These are phyloP conservation scores for Psettodes erumei DNA, from an alignment of 2,113 vertebrate species.

Conservation along the genomic window DNA sequence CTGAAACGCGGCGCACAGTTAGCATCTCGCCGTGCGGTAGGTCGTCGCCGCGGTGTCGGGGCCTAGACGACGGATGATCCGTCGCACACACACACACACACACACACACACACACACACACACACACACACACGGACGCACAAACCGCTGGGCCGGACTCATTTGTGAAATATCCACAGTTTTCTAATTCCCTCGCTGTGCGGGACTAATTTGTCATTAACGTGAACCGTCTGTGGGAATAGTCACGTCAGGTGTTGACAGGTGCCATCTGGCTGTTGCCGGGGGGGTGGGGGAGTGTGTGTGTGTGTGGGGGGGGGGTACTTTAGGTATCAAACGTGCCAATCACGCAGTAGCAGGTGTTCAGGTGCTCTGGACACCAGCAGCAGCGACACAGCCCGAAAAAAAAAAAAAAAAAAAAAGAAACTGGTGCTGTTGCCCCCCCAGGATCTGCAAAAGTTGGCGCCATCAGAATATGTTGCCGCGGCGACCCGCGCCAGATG, in stretches of 20 bases:
- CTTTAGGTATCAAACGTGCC: constrained; percentile 31
- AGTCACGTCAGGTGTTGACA: constrained; percentile 10
- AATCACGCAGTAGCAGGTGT: constrained; percentile 23
- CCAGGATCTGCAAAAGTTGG: constrained; percentile 8
- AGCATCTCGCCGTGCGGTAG: too few relatives aligned
- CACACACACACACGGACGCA: too few relatives aligned
- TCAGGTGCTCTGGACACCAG: constrained; percentile 34
- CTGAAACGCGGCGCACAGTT: too few relatives aligned
- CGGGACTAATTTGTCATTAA: neutral
- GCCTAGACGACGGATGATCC: too few relatives aligned
- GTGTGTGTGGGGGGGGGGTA: too few relatives aligned
- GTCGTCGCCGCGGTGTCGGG: too few relatives aligned
- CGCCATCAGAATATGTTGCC: constrained; percentile 1
- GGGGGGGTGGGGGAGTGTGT: too few relatives aligned
- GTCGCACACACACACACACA: too few relatives aligned
- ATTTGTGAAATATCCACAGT: constrained; percentile 10
- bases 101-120: neutral
- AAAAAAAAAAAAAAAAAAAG: too few relatives aligned
- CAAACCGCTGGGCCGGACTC: neutral
- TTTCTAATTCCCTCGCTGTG: neutral
- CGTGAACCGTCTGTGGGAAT: neutral
- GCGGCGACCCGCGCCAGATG: constrained; percentile 33
- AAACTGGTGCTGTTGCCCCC: constrained; percentile 17
- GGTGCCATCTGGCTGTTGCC: too few relatives aligned
- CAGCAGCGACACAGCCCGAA: constrained; percentile 7